Evolutionary conservation across 1,140 invertebrate genomes (phyloP).

Genomic region (Penaeus chinensis): DNA sequence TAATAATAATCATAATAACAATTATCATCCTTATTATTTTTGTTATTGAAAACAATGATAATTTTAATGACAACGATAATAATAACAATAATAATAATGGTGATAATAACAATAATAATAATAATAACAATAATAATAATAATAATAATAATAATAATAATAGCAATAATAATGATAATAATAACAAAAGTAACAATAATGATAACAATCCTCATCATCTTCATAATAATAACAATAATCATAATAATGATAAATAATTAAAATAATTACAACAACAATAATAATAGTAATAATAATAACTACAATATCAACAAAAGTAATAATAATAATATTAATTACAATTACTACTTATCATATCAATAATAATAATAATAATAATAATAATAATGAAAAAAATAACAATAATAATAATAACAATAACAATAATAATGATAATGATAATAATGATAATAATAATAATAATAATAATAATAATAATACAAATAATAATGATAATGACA

Average conservation of each 20-base stretch:
- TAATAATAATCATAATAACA: no score
- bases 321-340: background rate
- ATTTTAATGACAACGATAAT: no score
- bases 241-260: no score
- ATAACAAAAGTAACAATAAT: background rate
- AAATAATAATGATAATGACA: background rate
- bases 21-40: no score
- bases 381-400: background rate
- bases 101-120: background rate
- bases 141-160: background rate
- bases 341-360: no score
- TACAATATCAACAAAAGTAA: no score
- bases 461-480: constrained; percentile 11
- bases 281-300: no score
- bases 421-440: background rate
- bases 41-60: no score
- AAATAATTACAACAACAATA: no score
- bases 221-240: background rate
- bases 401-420: background rate
- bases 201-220: background rate
- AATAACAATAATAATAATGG: no score
- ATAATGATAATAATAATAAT: constrained; percentile 1
- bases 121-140: background rate
- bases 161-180: background rate
- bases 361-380: background rate